These are phyloP conservation scores for Austrofundulus limnaeus DNA, from an alignment of 2,113 vertebrate species.

Conservation along the genomic window DNA sequence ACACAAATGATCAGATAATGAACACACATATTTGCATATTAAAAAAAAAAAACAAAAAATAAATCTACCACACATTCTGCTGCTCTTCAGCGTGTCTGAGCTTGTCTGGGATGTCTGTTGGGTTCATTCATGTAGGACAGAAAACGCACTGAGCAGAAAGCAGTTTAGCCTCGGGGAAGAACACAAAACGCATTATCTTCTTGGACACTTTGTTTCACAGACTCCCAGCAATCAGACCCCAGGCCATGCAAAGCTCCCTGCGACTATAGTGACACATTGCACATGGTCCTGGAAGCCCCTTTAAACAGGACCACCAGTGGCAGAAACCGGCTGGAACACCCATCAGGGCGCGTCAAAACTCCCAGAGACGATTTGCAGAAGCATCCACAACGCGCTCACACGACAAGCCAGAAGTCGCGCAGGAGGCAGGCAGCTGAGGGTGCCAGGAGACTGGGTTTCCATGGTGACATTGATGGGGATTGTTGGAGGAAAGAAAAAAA, in stretches of 20 bases:
- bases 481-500: slow-evolving; percentile 40
- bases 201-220: slow-evolving; percentile 58
- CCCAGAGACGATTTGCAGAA: slow-evolving; percentile 4
- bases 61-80: slow-evolving; percentile 7
- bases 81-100: slow-evolving; percentile 41
- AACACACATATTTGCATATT: slow-evolving; percentile 5
- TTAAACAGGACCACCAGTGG: slow-evolving; percentile 1
- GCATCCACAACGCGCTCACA: slow-evolving; percentile 28
- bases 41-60: background rate
- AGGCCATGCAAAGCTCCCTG: slow-evolving; percentile 24
- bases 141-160: slow-evolving; percentile 43
- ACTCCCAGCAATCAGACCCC: slow-evolving; percentile 44
- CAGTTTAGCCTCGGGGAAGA: slow-evolving; percentile 54
- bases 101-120: slow-evolving; percentile 30
- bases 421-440: slow-evolving; percentile 52
- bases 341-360: background rate
- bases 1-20: too few species aligned
- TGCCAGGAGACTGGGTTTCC: slow-evolving; percentile 66
- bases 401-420: slow-evolving; percentile 45
- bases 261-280: slow-evolving; percentile 20
- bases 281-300: background rate
- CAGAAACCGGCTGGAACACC: slow-evolving; percentile 14
- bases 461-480: slow-evolving; percentile 69
- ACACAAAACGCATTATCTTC: slow-evolving; percentile 62
- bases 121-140: slow-evolving; percentile 55